Conservation (phyloP, 2,888 invertebrate species). For the Campoletis raptor region DNA sequence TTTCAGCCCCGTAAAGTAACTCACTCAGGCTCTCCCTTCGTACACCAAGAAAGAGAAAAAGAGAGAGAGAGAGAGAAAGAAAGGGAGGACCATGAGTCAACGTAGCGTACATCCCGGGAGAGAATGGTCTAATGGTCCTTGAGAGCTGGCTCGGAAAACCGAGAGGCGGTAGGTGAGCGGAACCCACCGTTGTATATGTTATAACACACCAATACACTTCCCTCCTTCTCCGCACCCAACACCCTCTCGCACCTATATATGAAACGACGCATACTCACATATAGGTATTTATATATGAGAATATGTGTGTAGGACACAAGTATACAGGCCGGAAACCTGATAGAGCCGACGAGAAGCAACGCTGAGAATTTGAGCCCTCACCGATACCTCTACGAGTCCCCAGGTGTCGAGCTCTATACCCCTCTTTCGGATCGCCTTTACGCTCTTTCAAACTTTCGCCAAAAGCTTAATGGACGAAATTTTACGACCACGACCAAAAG, state of each 20-base stretch:
- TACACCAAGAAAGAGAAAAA: conserved; percentile 57
- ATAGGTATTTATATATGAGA: neutral
- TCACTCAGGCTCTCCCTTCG: conserved; percentile 74
- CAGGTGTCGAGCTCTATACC: conserved; percentile 73
- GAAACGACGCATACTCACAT: conserved; percentile 18
- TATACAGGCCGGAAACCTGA: conserved; percentile 55
- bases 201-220: conserved; percentile 31
- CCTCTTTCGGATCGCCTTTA: conserved; percentile 50
- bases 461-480: conserved; percentile 74
- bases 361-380: conserved; percentile 72
- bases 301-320: neutral
- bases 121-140: conserved; percentile 78
- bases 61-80: neutral
- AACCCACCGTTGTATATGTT: conserved; percentile 31
- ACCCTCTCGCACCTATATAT: conserved; percentile 40
- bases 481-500: conserved; percentile 74
- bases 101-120: conserved; percentile 73
- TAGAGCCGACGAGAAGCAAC: conserved; percentile 62
- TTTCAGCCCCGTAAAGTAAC: conserved; percentile 74
- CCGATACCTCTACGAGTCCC: conserved; percentile 60
- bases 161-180: conserved; percentile 64
- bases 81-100: conserved; percentile 79
- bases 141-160: conserved; percentile 70
- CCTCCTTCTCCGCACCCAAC: neutral
- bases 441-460: conserved; percentile 66